Base-by-base conservation (phyloP, 1,140 invertebrate genomes). In the Chelonus insularis region DNA sequence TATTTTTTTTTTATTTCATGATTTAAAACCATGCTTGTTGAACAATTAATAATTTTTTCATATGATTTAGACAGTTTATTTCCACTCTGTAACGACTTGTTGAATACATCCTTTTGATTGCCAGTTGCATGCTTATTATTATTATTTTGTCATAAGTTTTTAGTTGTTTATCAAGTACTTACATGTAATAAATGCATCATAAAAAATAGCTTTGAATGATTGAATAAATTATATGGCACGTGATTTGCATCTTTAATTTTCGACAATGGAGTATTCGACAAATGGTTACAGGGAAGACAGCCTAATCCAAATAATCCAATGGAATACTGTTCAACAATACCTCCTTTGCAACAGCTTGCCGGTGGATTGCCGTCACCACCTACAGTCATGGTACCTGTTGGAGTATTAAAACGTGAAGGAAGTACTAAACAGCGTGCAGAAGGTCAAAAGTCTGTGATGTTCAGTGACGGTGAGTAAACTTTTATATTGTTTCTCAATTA, bases 221-320 rank as follows among this genome's bases (percentile, higher is more conserved):
- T n/a, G n/a, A n/a, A n/a, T n/a, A n/a, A n/a, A 29, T 29, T 29
- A 3, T 7, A 29, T 7, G 25, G 25, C 21, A 50, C 8, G 20
- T 54, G n/a, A 29, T 7, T 62, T 58, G 14, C 32, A 6, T 23
- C 56, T 57, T 57, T 18, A 12, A 36, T 39, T 57, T 36, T 34
- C 25, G 25, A 29, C 39, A 43, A 60, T 89, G 89, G 81, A 82
- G 78, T 81, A 82, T 80, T 80, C 74, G 71, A 79, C 76, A 80
- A 81, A 80, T 80, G 74, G 72, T 82, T 82, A 80, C 79, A 76
- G 80, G 79, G 73, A 64, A 78, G 79, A 76, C 78, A 83, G 64
- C 92, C 91, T 52, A 92, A 94, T 82, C 92, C 92, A 45, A 93
- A 93, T 79, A 94, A 95, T 82, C 92, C 92, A 29, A 89, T 90